Percentiles rank a stretch among this genome's conserved stretches.
Conservation (phyloP, 2,797 vertebrate genomes). For the Ambastaia sidthimunki region DNA sequence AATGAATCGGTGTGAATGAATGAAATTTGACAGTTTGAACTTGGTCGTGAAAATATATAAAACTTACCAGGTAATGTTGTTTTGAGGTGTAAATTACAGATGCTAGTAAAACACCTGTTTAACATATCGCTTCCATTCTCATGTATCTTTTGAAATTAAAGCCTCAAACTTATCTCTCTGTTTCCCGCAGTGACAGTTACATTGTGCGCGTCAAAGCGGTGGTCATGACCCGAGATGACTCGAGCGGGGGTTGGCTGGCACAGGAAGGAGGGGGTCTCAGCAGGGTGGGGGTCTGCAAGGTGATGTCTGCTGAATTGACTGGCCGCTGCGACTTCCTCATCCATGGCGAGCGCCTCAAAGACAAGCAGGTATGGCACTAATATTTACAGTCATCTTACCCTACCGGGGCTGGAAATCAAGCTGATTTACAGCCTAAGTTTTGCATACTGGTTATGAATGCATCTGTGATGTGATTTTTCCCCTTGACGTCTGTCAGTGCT, state of each 20-base stretch:
- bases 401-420: not conserved
- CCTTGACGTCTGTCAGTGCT: conserved; percentile 10
- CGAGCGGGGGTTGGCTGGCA: conserved; percentile 97
- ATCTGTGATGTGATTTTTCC: conserved; percentile 41
- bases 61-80: no score
- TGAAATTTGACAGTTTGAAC: no score
- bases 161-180: conserved; percentile 31
- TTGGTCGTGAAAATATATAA: no score
- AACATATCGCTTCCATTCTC: no score
- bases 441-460: conserved; percentile 21
- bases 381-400: not conserved
- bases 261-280: conserved; percentile 97
- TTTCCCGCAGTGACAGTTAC: conserved; percentile 93
- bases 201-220: conserved; percentile 99
- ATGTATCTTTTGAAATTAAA: no score
- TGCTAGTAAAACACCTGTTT: no score
- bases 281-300: conserved; percentile 95
- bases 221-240: conserved; percentile 99
- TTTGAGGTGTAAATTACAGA: no score
- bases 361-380: conserved; percentile 88
- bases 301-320: conserved; percentile 85
- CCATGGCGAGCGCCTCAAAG: conserved; percentile 94
- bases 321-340: conserved; percentile 92
- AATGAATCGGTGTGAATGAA: no score
- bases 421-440: conserved; percentile 24